phyloP scores from a whole-genome alignment of 2,113 vertebrate genomes.

The Hymenochirus boettgeri region DNA sequence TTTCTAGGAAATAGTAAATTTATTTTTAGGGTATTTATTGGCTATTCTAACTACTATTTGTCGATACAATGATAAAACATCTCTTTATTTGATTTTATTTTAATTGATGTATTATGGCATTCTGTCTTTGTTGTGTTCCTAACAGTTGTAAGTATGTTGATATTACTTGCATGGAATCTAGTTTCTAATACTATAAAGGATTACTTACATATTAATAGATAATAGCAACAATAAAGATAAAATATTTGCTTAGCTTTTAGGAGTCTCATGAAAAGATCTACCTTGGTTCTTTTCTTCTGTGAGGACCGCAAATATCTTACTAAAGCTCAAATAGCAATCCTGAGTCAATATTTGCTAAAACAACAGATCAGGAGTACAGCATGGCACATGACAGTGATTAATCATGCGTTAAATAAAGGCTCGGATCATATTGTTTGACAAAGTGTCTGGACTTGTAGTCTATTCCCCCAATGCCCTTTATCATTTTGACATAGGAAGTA shows the following conservation, averaged over 20 bases:
- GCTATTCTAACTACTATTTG: no score
- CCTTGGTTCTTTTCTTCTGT: neutral
- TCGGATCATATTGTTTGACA: conserved; percentile 1
- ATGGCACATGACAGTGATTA: conserved; percentile 1
- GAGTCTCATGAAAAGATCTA: neutral
- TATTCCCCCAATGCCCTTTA: conserved; percentile 4
- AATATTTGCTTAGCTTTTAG: conserved; percentile 4
- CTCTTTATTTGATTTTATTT: no score
- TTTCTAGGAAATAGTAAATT: no score
- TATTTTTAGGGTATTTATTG: no score
- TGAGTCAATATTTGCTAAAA: conserved; percentile 10
- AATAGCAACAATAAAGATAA: neutral
- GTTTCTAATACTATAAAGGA: no score
- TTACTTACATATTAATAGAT: neutral
- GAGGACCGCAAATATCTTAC: neutral
- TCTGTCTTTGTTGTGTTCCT: no score
- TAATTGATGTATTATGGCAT: no score
- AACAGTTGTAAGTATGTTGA: no score
- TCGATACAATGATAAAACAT: no score
- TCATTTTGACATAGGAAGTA: neutral
- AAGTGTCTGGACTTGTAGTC: neutral
- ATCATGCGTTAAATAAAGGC: neutral
- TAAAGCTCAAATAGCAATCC: neutral
- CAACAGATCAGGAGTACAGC: neutral
- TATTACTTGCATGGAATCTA: no score